A percentile compares a stretch with the other conserved stretches of the same genome.
Evolutionary conservation across 2,113 vertebrate species (phyloP).

Genomic region (Halichoerus grypus): DNA sequence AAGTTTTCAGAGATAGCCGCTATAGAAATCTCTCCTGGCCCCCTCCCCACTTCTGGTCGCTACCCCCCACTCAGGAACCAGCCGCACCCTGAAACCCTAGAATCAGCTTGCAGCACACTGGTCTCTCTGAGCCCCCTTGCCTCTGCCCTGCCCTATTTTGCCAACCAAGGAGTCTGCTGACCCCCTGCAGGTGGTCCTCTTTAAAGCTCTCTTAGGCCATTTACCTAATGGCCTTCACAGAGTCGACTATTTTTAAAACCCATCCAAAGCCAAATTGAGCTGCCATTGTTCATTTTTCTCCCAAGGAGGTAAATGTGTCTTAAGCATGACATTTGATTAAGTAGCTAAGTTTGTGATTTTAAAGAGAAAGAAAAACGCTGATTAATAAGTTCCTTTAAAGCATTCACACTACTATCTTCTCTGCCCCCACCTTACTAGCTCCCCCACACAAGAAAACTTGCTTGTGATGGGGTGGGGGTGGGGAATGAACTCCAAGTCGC

Average conservation of each 20-base stretch:
- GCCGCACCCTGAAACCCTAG: not conserved
- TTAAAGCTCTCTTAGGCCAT: constrained; percentile 59
- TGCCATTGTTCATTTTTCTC: constrained; percentile 73
- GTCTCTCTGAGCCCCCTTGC: not conserved
- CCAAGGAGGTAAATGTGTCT: constrained; percentile 74
- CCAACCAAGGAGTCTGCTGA: not conserved
- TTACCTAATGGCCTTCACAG: constrained; percentile 76
- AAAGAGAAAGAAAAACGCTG: constrained; percentile 66
- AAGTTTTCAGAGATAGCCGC: rapidly evolving
- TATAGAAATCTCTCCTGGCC: not conserved
- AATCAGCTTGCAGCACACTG: not conserved
- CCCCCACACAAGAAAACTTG: not conserved
- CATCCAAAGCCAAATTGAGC: constrained; percentile 75
- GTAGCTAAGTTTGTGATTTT: constrained; percentile 65
- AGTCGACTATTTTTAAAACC: constrained; percentile 74
- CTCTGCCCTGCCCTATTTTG: not conserved
- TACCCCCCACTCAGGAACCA: not conserved
- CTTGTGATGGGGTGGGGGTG: rapidly evolving
- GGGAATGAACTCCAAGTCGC: not conserved
- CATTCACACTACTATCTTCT: not conserved
- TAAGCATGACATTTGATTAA: constrained; percentile 80
- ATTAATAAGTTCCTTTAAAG: constrained; percentile 29
- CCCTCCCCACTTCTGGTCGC: not conserved
- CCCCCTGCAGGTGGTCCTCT: constrained; percentile 33
- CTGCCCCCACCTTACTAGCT: not conserved